Conservation (phyloP, 92 coral and sea anemone genomes). For the Palythoa heliodiscus region DNA sequence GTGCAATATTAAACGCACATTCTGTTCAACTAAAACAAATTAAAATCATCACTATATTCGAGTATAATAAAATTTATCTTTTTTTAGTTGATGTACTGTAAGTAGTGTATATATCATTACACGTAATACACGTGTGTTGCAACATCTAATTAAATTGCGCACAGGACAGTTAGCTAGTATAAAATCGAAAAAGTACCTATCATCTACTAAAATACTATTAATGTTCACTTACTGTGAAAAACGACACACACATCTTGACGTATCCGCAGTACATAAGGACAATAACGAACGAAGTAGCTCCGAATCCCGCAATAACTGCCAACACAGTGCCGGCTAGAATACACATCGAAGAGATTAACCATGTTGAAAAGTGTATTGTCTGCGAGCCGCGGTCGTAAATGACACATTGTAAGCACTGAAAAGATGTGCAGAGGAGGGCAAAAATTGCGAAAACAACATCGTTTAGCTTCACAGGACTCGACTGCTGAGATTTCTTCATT, state of each 20-base stretch:
- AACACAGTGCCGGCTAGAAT: conserved; percentile 52
- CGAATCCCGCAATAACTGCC: conserved; percentile 50
- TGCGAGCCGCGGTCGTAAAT: conserved; percentile 79
- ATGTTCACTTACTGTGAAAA: conserved; percentile 72
- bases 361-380: conserved; percentile 58
- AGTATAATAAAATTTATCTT: too few relatives aligned
- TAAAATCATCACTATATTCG: too few relatives aligned
- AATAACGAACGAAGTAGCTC: conserved; percentile 59
- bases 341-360: conserved; percentile 43
- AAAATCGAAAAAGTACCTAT: too few relatives aligned
- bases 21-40: too few relatives aligned
- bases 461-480: conserved; percentile 72
- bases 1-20: too few relatives aligned
- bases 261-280: conserved; percentile 82
- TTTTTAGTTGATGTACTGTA: too few relatives aligned
- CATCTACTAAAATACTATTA: not conserved
- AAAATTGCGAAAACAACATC: conserved; percentile 76
- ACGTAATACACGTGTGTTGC: too few relatives aligned
- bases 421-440: conserved; percentile 65
- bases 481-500: conserved; percentile 56
- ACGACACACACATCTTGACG: conserved; percentile 76
- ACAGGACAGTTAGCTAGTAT: too few relatives aligned
- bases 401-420: conserved; percentile 63
- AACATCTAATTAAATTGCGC: too few relatives aligned
- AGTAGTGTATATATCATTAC: too few relatives aligned